Conservation (phyloP, 2,888 invertebrate genomes). For the Alloscopus bannaensis region DNA sequence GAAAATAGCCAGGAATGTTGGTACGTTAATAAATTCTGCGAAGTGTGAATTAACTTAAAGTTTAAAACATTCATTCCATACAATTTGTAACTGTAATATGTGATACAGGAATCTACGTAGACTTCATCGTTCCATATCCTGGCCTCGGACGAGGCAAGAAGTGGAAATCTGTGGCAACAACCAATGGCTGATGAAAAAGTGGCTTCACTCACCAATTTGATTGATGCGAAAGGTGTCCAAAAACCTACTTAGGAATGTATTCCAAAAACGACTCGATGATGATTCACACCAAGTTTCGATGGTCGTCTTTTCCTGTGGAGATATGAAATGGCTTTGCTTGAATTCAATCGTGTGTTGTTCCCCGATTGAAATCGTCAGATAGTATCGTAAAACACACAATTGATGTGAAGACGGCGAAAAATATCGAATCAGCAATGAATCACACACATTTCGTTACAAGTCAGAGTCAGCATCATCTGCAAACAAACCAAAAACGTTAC, state of each 20-base stretch:
- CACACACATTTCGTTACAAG: constrained; percentile 55
- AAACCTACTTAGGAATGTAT: constrained; percentile 47
- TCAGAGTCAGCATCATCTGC: constrained; percentile 16
- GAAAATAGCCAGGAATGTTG: constrained; percentile 59
- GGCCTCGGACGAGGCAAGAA: constrained; percentile 36
- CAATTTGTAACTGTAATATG: too few species aligned
- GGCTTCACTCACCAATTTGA: constrained; percentile 15
- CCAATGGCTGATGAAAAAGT: constrained; percentile 63
- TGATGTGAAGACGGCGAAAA: constrained; percentile 44
- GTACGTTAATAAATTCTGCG: too few species aligned
- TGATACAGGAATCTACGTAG: constrained; percentile 57
- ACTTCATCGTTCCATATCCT: constrained; percentile 49
- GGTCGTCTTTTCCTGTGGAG: constrained; percentile 60
- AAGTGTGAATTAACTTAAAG: too few species aligned
- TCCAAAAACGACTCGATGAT: constrained; percentile 58
- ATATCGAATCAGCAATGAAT: constrained; percentile 54
- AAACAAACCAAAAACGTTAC: too few species aligned
- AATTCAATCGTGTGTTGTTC: constrained; percentile 33
- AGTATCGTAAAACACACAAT: constrained; percentile 45
- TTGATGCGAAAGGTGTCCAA: constrained; percentile 37
- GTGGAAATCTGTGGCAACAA: constrained; percentile 60
- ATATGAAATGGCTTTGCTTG: constrained; percentile 52
- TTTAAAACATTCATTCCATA: too few species aligned
- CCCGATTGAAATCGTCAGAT: constrained; percentile 36
- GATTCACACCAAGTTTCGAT: constrained; percentile 64